phyloP scores from a whole-genome alignment of 2,797 vertebrate genomes.

The Podarcis siculus region DNA sequence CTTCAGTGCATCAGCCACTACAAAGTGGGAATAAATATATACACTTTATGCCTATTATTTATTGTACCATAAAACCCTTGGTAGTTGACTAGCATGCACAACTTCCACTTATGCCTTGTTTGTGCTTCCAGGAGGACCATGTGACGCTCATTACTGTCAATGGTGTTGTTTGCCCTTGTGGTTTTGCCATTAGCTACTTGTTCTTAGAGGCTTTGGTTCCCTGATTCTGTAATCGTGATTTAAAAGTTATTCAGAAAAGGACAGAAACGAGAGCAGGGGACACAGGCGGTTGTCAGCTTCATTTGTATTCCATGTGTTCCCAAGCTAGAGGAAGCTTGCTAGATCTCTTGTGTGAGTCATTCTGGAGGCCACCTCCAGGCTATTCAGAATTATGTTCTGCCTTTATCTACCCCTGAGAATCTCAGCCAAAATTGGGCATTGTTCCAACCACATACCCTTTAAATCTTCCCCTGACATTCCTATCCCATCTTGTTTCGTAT shows the following conservation, averaged over 20 bases:
- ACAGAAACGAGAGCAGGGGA: slow-evolving; percentile 43
- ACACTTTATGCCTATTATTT: slow-evolving; percentile 73
- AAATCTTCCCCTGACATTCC: neutral
- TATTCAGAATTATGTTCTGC: slow-evolving; percentile 34
- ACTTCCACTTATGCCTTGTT: slow-evolving; percentile 61
- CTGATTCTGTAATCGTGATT: slow-evolving; percentile 39
- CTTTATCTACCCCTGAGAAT: slow-evolving; percentile 13
- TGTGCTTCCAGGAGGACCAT: slow-evolving; percentile 62
- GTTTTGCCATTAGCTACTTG: slow-evolving; percentile 56
- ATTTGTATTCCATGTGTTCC: slow-evolving; percentile 55
- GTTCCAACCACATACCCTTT: slow-evolving; percentile 40
- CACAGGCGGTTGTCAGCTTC: slow-evolving; percentile 58
- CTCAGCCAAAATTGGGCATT: slow-evolving; percentile 34
- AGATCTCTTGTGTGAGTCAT: slow-evolving; percentile 49
- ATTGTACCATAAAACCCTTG: slow-evolving; percentile 65
- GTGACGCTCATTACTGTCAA: slow-evolving; percentile 53
- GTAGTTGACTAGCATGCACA: slow-evolving; percentile 58
- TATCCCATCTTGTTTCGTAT: slow-evolving; percentile 44
- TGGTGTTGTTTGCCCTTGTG: slow-evolving; percentile 55
- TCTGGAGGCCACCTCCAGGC: slow-evolving; percentile 39
- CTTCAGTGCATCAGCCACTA: slow-evolving; percentile 45
- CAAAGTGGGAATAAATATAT: slow-evolving; percentile 70
- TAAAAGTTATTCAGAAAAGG: slow-evolving; percentile 41
- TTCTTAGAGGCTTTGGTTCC: slow-evolving; percentile 53
- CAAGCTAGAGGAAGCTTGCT: slow-evolving; percentile 50